Evolutionary conservation across 2,113 vertebrate genomes (phyloP).

Genomic region (Meles meles): DNA sequence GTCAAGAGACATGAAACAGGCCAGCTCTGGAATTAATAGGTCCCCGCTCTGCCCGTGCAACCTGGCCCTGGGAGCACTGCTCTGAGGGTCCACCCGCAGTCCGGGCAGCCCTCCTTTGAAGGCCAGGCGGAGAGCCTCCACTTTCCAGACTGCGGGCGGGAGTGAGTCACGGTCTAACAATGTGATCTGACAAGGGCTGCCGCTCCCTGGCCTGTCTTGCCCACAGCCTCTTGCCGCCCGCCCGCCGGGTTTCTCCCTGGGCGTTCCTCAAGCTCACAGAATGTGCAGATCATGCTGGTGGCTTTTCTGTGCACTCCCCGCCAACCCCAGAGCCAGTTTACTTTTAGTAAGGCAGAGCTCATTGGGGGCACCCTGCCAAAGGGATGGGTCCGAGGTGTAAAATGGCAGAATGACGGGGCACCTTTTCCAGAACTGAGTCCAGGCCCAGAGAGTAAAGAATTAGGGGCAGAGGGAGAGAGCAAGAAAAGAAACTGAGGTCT

Average conservation of each 20-base stretch:
- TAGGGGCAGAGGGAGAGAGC: background rate
- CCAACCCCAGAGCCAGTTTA: background rate
- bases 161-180: slow-evolving; percentile 73
- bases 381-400: background rate
- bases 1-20: background rate
- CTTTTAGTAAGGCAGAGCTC: background rate
- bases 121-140: slow-evolving; percentile 6
- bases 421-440: background rate
- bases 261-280: background rate
- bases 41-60: background rate
- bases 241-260: slow-evolving; percentile 13
- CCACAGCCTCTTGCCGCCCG: background rate
- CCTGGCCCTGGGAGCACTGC: background rate
- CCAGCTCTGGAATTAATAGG: background rate
- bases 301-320: background rate
- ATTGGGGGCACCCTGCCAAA: background rate
- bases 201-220: slow-evolving; percentile 20
- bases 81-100: background rate
- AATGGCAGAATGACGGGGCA: background rate
- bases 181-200: slow-evolving; percentile 63
- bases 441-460: background rate
- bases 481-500: background rate
- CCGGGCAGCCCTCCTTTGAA: slow-evolving; percentile 10
- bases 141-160: slow-evolving; percentile 46
- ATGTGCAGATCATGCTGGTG: background rate